Evolutionary conservation across 2,797 vertebrate species (phyloP), one percentile per base, ranked within the genome.

Genomic region (Molossus molossus): DNA sequence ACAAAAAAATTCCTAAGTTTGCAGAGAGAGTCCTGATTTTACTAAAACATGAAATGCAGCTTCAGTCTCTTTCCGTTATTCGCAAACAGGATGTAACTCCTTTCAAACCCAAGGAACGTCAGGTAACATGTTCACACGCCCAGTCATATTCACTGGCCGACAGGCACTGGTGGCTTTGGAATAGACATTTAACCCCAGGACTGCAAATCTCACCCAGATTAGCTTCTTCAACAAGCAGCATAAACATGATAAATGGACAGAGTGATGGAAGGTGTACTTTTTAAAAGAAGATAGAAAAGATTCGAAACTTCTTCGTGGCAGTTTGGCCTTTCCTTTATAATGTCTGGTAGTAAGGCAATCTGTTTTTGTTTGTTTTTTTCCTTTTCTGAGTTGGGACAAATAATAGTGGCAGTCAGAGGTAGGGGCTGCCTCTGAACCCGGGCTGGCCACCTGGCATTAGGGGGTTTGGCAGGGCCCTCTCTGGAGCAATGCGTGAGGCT

Each of bases 31-130:
- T 64, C 70, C n/a, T 48, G 53, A 82, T 65, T 55, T 55, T 88
- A 67, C 13, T 64, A 37, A 64, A 73, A 79, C 87, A 33, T 29
- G 55, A 89, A 91, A n/a, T 13, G 55, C 27, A 40, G 48, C 79
- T 25, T 91, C 21, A 27, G 20, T 87, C 87, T 70, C 76, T 80
- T 90, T 76, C n/a, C 40, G 48, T 55, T 90, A 65, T 80, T 73
- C 5, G 14, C 40, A 69, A 73, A 75, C 50, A 86, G 75, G 15
- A 70, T 76, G n/a, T n/a, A 64, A 40, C 75, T 87, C n/a, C 40
- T 62, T 62, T 60, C 73, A 69, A 57, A 81, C 40, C 55, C 37
- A 65, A 12, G 13, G 18, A 53, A 40, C 60, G 4, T 18, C 81
- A 5, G n/a, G 14, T 17, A 18, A 75, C 57, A 25, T 9, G 14